phyloP scores from a whole-genome alignment of 2,797 vertebrate species.

The Macropus fuliginosus region DNA sequence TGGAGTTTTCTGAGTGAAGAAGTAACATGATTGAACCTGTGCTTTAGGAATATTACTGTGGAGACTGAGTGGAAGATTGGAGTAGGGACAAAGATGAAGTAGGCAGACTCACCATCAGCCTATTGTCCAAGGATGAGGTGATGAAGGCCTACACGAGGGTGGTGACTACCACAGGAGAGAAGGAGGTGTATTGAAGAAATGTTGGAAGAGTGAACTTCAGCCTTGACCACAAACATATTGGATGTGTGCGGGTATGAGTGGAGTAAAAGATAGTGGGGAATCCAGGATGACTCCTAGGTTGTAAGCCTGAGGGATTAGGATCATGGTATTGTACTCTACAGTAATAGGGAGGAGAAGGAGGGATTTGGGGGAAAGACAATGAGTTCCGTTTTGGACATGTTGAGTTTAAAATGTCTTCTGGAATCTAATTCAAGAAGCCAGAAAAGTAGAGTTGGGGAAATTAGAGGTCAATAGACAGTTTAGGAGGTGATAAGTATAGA shows the following conservation, averaged over 20 bases:
- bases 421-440: not conserved
- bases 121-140: not conserved
- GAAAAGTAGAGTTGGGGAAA: not conserved
- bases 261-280: not conserved
- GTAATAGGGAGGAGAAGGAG: not conserved
- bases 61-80: not conserved
- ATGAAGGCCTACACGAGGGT: not conserved
- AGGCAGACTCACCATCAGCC: not conserved
- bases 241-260: too few relatives aligned
- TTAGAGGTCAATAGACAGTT: not conserved
- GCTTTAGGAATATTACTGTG: not conserved
- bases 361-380: not conserved
- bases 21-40: not conserved
- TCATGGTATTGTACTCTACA: not conserved
- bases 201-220: not conserved
- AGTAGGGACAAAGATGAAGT: not conserved
- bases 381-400: not conserved
- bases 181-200: not conserved
- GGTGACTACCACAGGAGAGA: not conserved
- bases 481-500: not conserved
- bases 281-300: not conserved
- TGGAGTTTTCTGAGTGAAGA: not conserved
- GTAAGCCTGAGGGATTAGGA: not conserved
- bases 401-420: not conserved
- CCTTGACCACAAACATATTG: not conserved